Percentiles rank a stretch among this genome's conserved stretches.
Conservation (phyloP, 1,140 invertebrate species). For the Drosophila sulfurigaster region DNA sequence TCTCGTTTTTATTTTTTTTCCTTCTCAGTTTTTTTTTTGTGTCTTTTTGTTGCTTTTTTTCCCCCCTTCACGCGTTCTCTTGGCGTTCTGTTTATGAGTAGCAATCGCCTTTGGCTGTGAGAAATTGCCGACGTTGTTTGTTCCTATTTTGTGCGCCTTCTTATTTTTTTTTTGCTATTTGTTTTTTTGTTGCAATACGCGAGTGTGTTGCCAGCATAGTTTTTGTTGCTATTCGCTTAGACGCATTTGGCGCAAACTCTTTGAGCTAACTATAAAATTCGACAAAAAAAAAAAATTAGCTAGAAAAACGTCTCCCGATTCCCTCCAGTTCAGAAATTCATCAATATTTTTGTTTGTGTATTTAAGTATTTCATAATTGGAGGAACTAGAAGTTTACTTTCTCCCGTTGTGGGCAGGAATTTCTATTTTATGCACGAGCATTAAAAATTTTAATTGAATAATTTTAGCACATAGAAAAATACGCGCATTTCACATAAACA, state of each 20-base stretch:
- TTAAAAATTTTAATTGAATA: slow-evolving; percentile 41
- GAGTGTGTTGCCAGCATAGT: slow-evolving; percentile 24
- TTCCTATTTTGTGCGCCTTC: slow-evolving; percentile 42
- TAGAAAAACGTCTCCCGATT: no score
- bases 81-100: slow-evolving; percentile 77
- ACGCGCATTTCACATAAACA: slow-evolving; percentile 42
- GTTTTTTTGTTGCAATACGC: slow-evolving; percentile 10
- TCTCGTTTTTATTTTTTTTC: slow-evolving; percentile 46
- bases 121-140: slow-evolving; percentile 55
- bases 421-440: slow-evolving; percentile 25
- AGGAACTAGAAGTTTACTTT: slow-evolving; percentile 15
- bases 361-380: neutral
- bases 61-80: slow-evolving; percentile 41
- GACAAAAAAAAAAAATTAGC: neutral
- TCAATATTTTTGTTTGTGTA: neutral
- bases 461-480: slow-evolving; percentile 35
- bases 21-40: slow-evolving; percentile 23
- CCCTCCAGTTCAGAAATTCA: slow-evolving; percentile 5
- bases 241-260: slow-evolving; percentile 52
- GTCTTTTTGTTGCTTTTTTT: slow-evolving; percentile 42
- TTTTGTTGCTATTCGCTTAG: slow-evolving; percentile 30
- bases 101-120: slow-evolving; percentile 68
- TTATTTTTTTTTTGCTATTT: slow-evolving; percentile 7
- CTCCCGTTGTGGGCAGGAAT: neutral
- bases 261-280: slow-evolving; percentile 33